These are phyloP conservation scores for Elmis aenea DNA, from an alignment of 2,888 invertebrate genomes.

Conservation along the genomic window DNA sequence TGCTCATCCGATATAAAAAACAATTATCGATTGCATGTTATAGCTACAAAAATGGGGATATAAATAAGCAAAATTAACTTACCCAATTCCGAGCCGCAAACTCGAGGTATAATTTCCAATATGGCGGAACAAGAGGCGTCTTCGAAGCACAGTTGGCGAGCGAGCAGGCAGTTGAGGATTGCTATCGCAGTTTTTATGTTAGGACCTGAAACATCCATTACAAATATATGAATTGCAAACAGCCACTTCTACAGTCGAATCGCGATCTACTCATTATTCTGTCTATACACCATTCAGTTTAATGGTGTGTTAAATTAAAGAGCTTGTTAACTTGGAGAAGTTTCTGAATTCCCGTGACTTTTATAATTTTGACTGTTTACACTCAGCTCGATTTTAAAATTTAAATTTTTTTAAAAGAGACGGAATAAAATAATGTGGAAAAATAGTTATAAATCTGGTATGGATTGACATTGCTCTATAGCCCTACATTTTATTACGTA, in stretches of 20 bases:
- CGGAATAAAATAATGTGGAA: no score
- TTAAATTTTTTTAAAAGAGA: no score
- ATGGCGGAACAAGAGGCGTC: constrained; percentile 87
- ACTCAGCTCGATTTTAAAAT: no score
- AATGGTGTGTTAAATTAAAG: constrained; percentile 18
- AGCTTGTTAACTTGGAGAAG: constrained; percentile 12
- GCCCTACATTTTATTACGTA: no score
- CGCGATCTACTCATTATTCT: constrained; percentile 12
- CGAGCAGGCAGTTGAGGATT: constrained; percentile 82
- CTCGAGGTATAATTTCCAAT: constrained; percentile 83
- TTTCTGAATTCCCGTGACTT: constrained; percentile 11
- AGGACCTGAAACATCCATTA: constrained; percentile 58
- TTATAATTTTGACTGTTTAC: constrained; percentile 15
- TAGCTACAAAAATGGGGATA: no score
- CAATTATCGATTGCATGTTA: no score
- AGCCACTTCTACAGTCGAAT: constrained; percentile 12
- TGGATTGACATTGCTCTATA: no score
- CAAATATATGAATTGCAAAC: constrained; percentile 19
- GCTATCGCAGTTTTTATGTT: constrained; percentile 74
- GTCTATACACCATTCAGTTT: constrained; percentile 12
- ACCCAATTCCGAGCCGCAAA: constrained; percentile 89
- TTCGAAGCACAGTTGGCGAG: constrained; percentile 84
- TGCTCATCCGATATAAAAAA: no score
- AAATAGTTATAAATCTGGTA: no score
- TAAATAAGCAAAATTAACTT: constrained; percentile 45